Evolutionary conservation across 2,797 vertebrate species (phyloP).

Genomic region (Acomys russatus): DNA sequence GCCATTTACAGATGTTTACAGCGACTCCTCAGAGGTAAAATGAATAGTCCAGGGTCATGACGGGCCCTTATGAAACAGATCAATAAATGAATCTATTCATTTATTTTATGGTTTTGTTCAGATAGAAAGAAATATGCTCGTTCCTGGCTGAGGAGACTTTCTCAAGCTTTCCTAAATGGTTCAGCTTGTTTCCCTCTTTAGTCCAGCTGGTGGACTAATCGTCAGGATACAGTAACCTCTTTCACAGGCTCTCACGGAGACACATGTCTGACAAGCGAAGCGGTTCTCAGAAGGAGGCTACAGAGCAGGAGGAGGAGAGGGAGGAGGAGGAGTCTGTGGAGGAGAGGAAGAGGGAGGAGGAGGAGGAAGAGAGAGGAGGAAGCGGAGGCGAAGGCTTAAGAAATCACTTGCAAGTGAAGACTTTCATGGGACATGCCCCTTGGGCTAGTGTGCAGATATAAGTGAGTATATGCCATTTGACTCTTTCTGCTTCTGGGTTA

Average conservation of each 20-base stretch:
- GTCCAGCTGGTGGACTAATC: neutral
- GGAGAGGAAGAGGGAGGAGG: too few relatives aligned
- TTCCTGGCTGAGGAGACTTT: neutral
- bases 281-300: neutral
- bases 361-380: neutral
- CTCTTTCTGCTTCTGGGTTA: too few relatives aligned
- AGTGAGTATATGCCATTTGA: too few relatives aligned
- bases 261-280: neutral
- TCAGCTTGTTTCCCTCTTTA: neutral
- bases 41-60: neutral
- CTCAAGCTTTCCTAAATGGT: neutral
- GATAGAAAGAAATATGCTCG: neutral
- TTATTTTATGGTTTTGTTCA: neutral
- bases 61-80: neutral
- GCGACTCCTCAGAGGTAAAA: neutral
- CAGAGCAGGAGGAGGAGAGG: neutral
- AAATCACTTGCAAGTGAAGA: too few relatives aligned
- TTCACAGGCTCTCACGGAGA: fast-evolving
- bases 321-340: too few relatives aligned
- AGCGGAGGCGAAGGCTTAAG: neutral
- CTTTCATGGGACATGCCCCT: too few relatives aligned
- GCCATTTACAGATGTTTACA: neutral
- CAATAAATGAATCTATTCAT: neutral
- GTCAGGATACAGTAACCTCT: neutral
- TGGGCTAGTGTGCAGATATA: too few relatives aligned